Evolutionary conservation across 1,140 invertebrate species (phyloP), one percentile per base, ranked within the genome.

Genomic region (Hydropsyche tenuis): DNA sequence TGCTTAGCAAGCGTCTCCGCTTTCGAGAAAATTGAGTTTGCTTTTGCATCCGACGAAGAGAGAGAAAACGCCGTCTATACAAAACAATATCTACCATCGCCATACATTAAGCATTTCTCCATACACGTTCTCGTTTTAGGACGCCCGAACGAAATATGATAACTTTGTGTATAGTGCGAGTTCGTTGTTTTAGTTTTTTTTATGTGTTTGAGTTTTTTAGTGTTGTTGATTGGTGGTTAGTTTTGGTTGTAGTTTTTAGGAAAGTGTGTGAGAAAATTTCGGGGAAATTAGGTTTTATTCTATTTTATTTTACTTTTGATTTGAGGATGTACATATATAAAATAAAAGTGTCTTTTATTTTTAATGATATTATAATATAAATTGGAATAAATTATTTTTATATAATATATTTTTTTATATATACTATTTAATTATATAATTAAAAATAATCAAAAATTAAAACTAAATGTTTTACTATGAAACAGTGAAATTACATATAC

Each of bases 11-110:
- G 71, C 71, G 63, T 66, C 69, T 72, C 71, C 62, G 71, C 45
- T 73, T 73, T 73, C 71, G 71, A 73, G 71, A 66, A 73, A 73
- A 73, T 73, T 73, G 71, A 73, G 71, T 73, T 73, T 73, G 71
- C 71, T 73, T 72, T 73, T 73, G 71, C 71, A 73, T 73, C 71
- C 71, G 71, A 62, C 63, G 43, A 65, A 66, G 71, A 66, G 71
- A 64, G 63, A 66, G 45, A 73, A 64, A 72, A 72, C 70, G 70
- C 70, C 70, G 30, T 51, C 46, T 51, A 51, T 51, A 51, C 46
- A 63, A 30, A 63, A 63, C 60, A 14, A 20, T 37, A 37, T 37
- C 30, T 37, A 72, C 56, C 45, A 63, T 64, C 70, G 70, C 48
- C 68, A 56, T 70, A 70, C 68, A 70, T 70, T 70, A 70, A 56